Evolutionary conservation across 2,113 vertebrate genomes (phyloP), one percentile per base, ranked within the genome.

Genomic region (Nothoprocta perdicaria): DNA sequence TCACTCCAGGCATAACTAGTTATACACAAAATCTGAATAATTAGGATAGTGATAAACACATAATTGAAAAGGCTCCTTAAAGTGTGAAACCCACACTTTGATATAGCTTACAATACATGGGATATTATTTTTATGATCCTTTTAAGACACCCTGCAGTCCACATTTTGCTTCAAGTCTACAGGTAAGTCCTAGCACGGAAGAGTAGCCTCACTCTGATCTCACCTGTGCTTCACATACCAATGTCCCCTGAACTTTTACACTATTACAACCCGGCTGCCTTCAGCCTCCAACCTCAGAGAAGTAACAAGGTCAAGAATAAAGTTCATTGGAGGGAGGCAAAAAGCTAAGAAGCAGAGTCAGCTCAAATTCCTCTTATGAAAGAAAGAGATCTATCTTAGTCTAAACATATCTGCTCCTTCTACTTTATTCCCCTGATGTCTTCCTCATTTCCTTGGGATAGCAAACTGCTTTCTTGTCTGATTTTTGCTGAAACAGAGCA

Each of bases 1-100:
- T 11, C 52, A 35, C 53, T 72, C 58, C 27, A 19, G 26, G 62
- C 43, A 62, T 22, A 35, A 26, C 21, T 57, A 80, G 26, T 63
- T 72, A 58, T 0, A 43, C 18, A 27, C 1, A 40, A 27, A 80
- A 61, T 17, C 40, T 71, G 45, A 72, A 33, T 5, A 48, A 7
- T 68, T 63, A 58, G 43, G 21, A 43, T 8, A 14, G 41, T 21
- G 19, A 66, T 15, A 72, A 61, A 38, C 10, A 48, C 14, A 4
- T 21, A 75, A 72, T 63, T 82, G 21, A 33, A 22, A 2, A 60
- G 22, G 6, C 31, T 86, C 79, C 58, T 75, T 52, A 65, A 43
- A 73, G 72, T 0, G 0, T 2, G 11, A 52, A 41, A 45, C 4
- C 9, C 12, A 3, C 6, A 0, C 45, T 52, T 40, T 57, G 76